A percentile compares a stretch with the other conserved stretches of the same genome.
These are phyloP conservation scores for Pagetopsis macropterus DNA, from an alignment of 2,797 vertebrate species.

Conservation along the genomic window DNA sequence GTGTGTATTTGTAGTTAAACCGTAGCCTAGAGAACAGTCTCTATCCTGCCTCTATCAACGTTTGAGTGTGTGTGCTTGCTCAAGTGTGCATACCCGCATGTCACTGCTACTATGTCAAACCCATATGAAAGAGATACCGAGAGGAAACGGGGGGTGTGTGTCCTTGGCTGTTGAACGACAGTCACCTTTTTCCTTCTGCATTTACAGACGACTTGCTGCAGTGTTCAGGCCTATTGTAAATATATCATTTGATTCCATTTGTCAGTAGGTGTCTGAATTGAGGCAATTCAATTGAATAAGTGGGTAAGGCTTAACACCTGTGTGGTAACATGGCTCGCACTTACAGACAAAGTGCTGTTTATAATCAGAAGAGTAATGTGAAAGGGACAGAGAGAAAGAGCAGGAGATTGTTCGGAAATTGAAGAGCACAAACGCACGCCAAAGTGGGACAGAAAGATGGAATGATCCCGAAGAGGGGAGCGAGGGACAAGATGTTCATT, in stretches of 20 bases:
- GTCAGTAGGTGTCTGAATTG: slow-evolving; percentile 49
- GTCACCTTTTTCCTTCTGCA: slow-evolving; percentile 58
- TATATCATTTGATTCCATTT: slow-evolving; percentile 66
- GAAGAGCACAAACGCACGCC: slow-evolving; percentile 18
- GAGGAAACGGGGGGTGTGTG: slow-evolving; percentile 43
- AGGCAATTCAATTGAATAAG: slow-evolving; percentile 47
- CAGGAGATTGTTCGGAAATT: slow-evolving; percentile 32
- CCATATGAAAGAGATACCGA: slow-evolving; percentile 37
- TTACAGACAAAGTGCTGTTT: slow-evolving; percentile 48
- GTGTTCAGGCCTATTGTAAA: slow-evolving; percentile 64
- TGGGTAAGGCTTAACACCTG: slow-evolving; percentile 44
- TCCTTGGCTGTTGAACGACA: slow-evolving; percentile 62
- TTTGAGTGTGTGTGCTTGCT: slow-evolving; percentile 6
- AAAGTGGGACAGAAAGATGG: slow-evolving; percentile 33
- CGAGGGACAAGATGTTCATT: slow-evolving; percentile 44
- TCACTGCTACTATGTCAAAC: slow-evolving; percentile 45
- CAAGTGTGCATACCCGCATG: slow-evolving; percentile 38
- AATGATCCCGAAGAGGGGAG: slow-evolving; percentile 27
- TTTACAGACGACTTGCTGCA: slow-evolving; percentile 34
- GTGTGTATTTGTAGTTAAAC: slow-evolving; percentile 41
- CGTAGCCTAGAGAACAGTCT: slow-evolving; percentile 14
- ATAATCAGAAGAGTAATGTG: slow-evolving; percentile 45
- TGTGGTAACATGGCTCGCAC: slow-evolving; percentile 30
- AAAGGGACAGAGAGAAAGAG: slow-evolving; percentile 15
- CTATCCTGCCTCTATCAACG: not conserved